Evolutionary conservation across 2,888 invertebrate genomes (phyloP), one percentile per base, ranked within the genome.

Genomic region (Lycophotia porphyrea): DNA sequence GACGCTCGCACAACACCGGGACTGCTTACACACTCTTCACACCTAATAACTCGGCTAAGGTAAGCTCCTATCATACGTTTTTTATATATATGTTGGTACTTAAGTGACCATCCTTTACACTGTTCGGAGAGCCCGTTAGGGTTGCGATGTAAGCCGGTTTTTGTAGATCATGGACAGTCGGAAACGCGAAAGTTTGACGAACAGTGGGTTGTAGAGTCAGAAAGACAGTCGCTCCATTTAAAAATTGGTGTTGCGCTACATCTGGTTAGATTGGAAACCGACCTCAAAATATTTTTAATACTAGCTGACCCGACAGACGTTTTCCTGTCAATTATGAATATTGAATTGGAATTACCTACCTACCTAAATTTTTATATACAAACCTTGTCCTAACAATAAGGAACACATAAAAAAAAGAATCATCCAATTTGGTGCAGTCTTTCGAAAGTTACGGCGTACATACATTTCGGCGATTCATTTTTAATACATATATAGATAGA

Each of bases 1-100:
- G 99, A 67, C 98, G 99, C 75, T 98, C 98, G 47, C 98, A 98
- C 92, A 98, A 98, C 91, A 99, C 98, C 61, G 99, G 99, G 88
- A 99, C 99, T 3, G 99, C 99, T 0, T 99, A 99, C 95, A 99
- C 99, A 24, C 98, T 99, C 94, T 99, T 99, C 95, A 99, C 99
- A 5, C 98, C 98, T 2, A 97, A 97, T 84, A 99, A 99, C 94
- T 97, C 98, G 55, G 98, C 98, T 88, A 99, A 99, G 94, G 96
- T 95, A 86, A 77, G 71, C 8, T 27, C 4, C 0, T n/a, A 39
- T 31, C 21, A 21, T 31, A n/a, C n/a, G 1, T 39, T 24, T 36
- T n/a, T n/a, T 39, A 39, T 63, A 39, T 15, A n/a, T 13, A 61
- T 61, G 24, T 34, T 24, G 11, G 60, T n/a, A 52, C 11, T n/a